These are phyloP conservation scores for Cheilosia grossa DNA, from an alignment of 2,888 invertebrate species.

Conservation along the genomic window DNA sequence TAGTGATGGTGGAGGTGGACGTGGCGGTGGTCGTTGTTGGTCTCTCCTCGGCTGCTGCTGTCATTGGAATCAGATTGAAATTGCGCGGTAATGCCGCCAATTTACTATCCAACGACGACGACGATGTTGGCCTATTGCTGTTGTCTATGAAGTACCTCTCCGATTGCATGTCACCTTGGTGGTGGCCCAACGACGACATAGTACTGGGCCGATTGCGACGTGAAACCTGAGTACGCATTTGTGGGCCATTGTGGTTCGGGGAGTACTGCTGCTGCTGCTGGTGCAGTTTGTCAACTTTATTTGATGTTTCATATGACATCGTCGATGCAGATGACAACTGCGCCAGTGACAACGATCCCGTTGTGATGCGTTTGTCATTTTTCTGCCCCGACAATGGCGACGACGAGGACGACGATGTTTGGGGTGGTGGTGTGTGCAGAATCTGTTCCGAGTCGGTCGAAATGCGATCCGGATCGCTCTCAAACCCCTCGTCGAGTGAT, in stretches of 20 bases:
- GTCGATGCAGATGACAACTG: conserved; percentile 82
- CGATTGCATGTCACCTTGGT: conserved; percentile 67
- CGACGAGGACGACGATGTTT: conserved; percentile 71
- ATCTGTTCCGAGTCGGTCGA: conserved; percentile 83
- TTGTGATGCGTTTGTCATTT: conserved; percentile 52
- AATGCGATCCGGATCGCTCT: conserved; percentile 84
- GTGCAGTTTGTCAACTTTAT: conserved; percentile 71
- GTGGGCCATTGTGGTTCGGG: conserved; percentile 77
- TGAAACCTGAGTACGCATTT: conserved; percentile 80
- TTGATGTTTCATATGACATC: conserved; percentile 66
- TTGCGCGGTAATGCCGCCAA: conserved; percentile 72
- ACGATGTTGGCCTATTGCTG: conserved; percentile 64
- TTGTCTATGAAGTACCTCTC: conserved; percentile 73
- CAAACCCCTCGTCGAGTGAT: conserved; percentile 83
- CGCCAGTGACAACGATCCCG: conserved; percentile 79
- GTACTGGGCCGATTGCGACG: conserved; percentile 76
- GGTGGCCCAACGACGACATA: conserved; percentile 25
- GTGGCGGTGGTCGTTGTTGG: conserved; percentile 17
- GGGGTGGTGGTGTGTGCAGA: conserved; percentile 67
- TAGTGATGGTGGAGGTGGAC: conserved; percentile 47
- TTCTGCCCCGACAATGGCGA: conserved; percentile 46
- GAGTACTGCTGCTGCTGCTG: conserved; percentile 72
- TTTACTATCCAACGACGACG: conserved; percentile 66
- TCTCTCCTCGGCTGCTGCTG: conserved; percentile 32
- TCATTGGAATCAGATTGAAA: conserved; percentile 68